Conservation (phyloP, 2,797 vertebrate species). For the Prunella strophiata region DNA sequence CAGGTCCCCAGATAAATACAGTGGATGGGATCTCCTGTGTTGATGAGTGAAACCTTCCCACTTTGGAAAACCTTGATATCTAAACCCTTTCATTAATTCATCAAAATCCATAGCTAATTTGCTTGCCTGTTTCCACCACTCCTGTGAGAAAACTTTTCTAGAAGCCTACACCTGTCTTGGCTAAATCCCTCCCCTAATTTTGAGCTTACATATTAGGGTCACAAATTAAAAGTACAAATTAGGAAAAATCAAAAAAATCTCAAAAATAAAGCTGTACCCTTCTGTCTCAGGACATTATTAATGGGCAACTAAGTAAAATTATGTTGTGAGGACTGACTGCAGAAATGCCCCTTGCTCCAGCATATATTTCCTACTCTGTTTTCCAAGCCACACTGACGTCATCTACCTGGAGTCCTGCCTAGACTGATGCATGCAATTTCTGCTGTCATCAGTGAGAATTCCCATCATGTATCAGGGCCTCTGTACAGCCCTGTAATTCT, state of each 20-base stretch:
- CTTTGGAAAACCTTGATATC: neutral
- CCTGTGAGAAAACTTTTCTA: neutral
- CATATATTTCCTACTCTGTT: slow-evolving; percentile 23
- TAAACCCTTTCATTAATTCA: neutral
- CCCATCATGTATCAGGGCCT: neutral
- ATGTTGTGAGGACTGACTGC: neutral
- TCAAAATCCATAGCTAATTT: neutral
- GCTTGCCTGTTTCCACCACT: neutral
- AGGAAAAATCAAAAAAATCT: slow-evolving; percentile 4
- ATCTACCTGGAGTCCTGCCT: slow-evolving; percentile 59
- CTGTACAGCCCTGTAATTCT: neutral
- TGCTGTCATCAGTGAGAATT: slow-evolving; percentile 24
- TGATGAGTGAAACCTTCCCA: neutral
- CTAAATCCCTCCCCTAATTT: neutral
- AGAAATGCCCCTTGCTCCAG: slow-evolving; percentile 36
- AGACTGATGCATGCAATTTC: neutral
- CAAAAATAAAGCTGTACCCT: neutral
- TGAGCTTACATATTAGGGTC: neutral
- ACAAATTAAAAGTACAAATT: neutral
- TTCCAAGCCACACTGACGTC: slow-evolving; percentile 59
- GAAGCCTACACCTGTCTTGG: neutral
- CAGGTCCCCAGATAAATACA: neutral
- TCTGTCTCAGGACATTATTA: slow-evolving; percentile 6
- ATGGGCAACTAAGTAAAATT: slow-evolving; percentile 1
- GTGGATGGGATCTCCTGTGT: neutral